Conservation (phyloP, 2,113 vertebrate genomes). For the Choloepus hoffmanni region DNA sequence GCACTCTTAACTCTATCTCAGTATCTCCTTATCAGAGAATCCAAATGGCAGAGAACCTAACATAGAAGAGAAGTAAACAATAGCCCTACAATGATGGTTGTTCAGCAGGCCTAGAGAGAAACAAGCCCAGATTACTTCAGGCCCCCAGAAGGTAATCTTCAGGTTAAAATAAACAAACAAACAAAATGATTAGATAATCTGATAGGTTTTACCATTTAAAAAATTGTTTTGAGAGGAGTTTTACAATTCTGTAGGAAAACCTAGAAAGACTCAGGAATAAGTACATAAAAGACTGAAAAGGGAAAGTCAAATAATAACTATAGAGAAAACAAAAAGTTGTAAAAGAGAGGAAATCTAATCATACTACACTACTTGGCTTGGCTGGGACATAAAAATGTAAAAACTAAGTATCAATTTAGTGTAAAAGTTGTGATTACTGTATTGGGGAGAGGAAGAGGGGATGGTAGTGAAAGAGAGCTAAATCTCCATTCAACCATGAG, state of each 20-base stretch:
- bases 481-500: background rate
- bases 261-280: background rate
- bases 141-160: background rate
- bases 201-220: background rate
- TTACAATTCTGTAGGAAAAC: background rate
- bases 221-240: background rate
- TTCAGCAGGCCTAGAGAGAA: background rate
- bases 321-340: background rate
- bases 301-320: conserved; percentile 11
- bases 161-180: background rate
- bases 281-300: background rate
- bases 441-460: background rate
- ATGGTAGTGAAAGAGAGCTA: background rate
- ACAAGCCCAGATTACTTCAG: background rate
- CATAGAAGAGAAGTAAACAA: background rate
- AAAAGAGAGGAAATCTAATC: conserved; percentile 4
- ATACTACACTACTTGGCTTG: background rate
- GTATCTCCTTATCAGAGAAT: background rate
- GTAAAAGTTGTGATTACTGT: background rate
- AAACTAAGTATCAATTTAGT: conserved; percentile 8
- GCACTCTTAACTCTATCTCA: background rate
- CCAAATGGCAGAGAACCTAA: background rate
- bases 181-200: background rate
- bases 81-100: background rate
- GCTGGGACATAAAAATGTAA: background rate